Evolutionary conservation across 2,797 vertebrate genomes (phyloP), one percentile per base, ranked within the genome.

Genomic region (Crocidura indochinensis): DNA sequence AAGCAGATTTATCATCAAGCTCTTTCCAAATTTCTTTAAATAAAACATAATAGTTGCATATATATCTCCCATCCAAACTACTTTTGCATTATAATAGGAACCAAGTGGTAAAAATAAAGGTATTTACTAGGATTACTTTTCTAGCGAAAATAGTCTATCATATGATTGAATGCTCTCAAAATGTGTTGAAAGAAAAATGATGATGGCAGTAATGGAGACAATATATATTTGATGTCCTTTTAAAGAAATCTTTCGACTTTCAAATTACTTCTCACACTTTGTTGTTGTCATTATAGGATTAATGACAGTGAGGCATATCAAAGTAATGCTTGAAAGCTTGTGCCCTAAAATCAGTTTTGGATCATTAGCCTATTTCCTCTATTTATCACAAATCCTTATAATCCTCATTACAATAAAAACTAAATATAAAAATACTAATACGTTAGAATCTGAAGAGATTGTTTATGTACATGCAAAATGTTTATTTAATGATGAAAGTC

Each of bases 1-100:
- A 81, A 87, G 72, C 29, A 86, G 81, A 88, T 93, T 95, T 94
- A 97, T 5, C 62, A 76, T 9, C 38, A 89, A 82, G 29, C 56
- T 79, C 64, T 51, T 94, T 89, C 69, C 17, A 29, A 53, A 27
- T 75, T 92, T 93, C 24, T 76, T 85, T 46, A 46, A 69, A 94
- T 77, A 92, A 84, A 93, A 62, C 83, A 62, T 67, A 96, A 95
- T 65, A 2, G 14, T 65, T 65, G 19, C 6, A 24, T 62, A 96
- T 6, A 22, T 60, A 96, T 95, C 96, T 95, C 85, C 31, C 29
- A 51, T 82, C 15, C 5, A 86, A 87, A 27, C 29, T 17, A 29
- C 60, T 92, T 94, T 85, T 94, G 47, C 51, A 17, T 93, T 51
- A 78, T n/a, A 76, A 78, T 88, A 87, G 68, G 15, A 80, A 53